These are phyloP conservation scores for Monoplex corrugatus DNA, from an alignment of 2,888 invertebrate genomes.

Conservation along the genomic window DNA sequence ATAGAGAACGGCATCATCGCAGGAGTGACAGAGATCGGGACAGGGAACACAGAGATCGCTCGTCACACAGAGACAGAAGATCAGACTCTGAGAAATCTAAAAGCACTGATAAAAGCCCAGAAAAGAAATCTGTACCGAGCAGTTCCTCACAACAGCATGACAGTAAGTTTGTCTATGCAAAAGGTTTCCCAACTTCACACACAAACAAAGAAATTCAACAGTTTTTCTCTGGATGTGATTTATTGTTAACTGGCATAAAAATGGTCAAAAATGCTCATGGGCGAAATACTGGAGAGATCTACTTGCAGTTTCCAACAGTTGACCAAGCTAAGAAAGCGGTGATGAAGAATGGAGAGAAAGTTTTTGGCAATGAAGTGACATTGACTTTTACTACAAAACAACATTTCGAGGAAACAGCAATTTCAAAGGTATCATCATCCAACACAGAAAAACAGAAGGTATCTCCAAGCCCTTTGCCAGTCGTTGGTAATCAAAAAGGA, in stretches of 20 bases:
- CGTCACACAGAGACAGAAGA: conserved; percentile 54
- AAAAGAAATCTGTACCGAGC: conserved; percentile 47
- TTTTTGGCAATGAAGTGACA: conserved; percentile 87
- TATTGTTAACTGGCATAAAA: conserved; percentile 93
- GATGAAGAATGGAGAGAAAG: conserved; percentile 84
- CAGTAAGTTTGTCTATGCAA: conserved; percentile 47
- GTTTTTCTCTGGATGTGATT: conserved; percentile 89
- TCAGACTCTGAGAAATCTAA: conserved; percentile 40
- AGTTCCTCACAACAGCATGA: conserved; percentile 10
- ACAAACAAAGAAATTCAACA: conserved; percentile 91
- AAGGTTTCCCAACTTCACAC: conserved; percentile 86
- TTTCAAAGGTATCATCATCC: conserved; percentile 45
- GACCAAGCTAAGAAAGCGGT: conserved; percentile 89
- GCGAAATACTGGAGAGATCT: conserved; percentile 89
- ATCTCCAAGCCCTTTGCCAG: background rate
- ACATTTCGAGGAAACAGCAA: conserved; percentile 85
- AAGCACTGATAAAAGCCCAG: conserved; percentile 44
- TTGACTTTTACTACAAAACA: conserved; percentile 88
- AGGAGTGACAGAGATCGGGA: conserved; percentile 52
- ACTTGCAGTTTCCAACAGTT: conserved; percentile 88
- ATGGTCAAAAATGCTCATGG: conserved; percentile 91
- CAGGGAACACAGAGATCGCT: conserved; percentile 55
- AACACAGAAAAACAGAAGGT: background rate
- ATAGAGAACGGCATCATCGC: conserved; percentile 43
- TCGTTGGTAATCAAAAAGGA: background rate